Evolutionary conservation across 1,140 invertebrate genomes (phyloP), one percentile per base, ranked within the genome.

Genomic region (Plutomurus gul): DNA sequence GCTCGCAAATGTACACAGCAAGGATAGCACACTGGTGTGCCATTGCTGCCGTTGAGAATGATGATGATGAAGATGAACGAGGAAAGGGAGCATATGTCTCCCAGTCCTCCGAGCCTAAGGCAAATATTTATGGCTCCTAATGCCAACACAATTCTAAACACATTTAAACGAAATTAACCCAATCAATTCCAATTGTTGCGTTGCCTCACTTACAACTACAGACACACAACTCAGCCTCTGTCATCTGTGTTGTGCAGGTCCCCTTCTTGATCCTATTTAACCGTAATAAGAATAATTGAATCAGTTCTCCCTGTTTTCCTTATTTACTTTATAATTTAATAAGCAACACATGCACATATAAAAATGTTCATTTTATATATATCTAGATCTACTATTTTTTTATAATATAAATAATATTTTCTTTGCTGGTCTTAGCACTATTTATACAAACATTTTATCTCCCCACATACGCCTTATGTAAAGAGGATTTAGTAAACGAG

Each of bases 151-250:
- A 56, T 56, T 56, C 49, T 56, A 56, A 56, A 56, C 18, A 18
- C 49, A 77, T 80, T 80, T 77, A 33, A 76, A 76, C 56, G 65
- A 20, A 80, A 76, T 80, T 80, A 80, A 60, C 79, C 33, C 71
- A 77, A 81, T 78, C 76, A 81, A 78, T 78, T 43, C 46, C 79
- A 77, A 80, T 80, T 80, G 79, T 80, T 80, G 73, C 37, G 22
- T 27, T 43, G n/a, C n/a, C 39, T 43, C 10, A 25, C 47, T 18
- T 22, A 4, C 47, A 6, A 43, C 7, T 43, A 13, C 39, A 43
- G 2, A 43, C n/a, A 43, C 39, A 43, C 2, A 10, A 43, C 11
- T 43, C n/a, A 13, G n/a, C 39, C 11, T 43, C 39, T 13, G n/a
- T 13, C 11, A 43, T 13, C 10, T 43, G 39, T 7, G 10, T 43